Base-by-base conservation (phyloP, 2,113 vertebrate genomes). In the Vidua chalybeata region DNA sequence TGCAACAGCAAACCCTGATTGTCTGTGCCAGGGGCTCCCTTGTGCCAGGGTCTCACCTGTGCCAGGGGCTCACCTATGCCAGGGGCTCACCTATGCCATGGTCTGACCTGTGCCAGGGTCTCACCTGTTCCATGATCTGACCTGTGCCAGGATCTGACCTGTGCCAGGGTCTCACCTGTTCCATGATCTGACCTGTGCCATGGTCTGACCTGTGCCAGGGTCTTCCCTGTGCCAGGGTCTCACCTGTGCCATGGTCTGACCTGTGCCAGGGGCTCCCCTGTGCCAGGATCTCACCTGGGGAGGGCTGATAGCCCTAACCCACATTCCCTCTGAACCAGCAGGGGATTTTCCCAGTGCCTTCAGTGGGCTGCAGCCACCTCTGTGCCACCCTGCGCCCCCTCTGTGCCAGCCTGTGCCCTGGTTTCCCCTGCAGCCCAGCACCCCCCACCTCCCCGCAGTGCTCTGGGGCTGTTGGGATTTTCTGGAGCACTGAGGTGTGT, bases 161-260 rank as follows among this genome's bases (percentile, higher is more conserved):
- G 20, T 71, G 10, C 67, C 26, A 28, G 2, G 54, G 1, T 3
- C 15, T 24, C 49, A 10, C 41, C 26, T 2, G 2, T 39, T 10
- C 39, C 39, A 39, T 39, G 39, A 10, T 11, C 39, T 35, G 35
- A 0, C 23, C 23, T 33, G 7, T 51, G 21, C 28, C 74, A 61
- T 21, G 22, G 5, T 2, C 20, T 37, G 6, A 7, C 10, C 41
- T 27, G 51, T 56, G 51, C 62, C 77, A 54, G 37, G 75, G 71
- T 0, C 52, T 45, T 19, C 0, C 33, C 14, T 17, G 10, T 74
- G 54, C 41, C 41, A 45, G 17, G 54, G 14, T 0, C 13, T 41
- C 12, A 0, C 27, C 55, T 19, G 11, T 59, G 43, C 43, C 33
- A 30, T 3, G 51, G 3, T 0, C 16, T 43, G 16, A 1, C 37